A percentile compares a stretch with the other conserved stretches of the same genome.
Conservation (phyloP, 2,113 vertebrate genomes). For the Erinaceus europaeus region DNA sequence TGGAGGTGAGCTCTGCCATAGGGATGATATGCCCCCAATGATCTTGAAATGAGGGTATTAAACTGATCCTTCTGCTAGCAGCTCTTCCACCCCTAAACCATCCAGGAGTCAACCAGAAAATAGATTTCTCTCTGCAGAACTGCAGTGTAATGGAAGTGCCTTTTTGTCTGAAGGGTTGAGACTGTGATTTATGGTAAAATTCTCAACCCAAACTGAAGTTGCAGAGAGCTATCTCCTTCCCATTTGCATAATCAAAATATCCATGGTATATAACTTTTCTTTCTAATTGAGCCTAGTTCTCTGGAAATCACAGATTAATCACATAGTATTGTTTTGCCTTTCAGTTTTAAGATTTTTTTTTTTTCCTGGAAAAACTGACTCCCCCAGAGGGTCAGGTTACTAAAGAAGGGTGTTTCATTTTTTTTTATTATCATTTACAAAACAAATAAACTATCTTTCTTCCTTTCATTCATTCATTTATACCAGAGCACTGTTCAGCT, state of each 20-base stretch:
- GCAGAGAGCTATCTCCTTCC: background rate
- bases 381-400: conserved; percentile 15
- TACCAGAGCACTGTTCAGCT: no score
- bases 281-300: background rate
- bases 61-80: background rate
- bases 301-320: background rate
- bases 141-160: background rate
- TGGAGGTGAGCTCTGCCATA: background rate
- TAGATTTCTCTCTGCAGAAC: background rate
- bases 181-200: background rate
- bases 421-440: no score
- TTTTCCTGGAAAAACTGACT: conserved; percentile 1
- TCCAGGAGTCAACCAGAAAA: background rate
- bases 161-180: background rate
- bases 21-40: background rate
- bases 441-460: no score
- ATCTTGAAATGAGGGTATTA: conserved; percentile 1
- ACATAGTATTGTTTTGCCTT: conserved; percentile 30
- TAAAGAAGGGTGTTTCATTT: background rate
- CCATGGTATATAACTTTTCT: background rate
- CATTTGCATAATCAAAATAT: background rate
- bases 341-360: background rate
- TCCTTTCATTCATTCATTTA: no score
- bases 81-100: no score
- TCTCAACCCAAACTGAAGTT: background rate